A percentile compares a stretch with the other conserved stretches of the same genome.
Evolutionary conservation across 2,113 vertebrate species (phyloP).

Genomic region (Lophius piscatorius): DNA sequence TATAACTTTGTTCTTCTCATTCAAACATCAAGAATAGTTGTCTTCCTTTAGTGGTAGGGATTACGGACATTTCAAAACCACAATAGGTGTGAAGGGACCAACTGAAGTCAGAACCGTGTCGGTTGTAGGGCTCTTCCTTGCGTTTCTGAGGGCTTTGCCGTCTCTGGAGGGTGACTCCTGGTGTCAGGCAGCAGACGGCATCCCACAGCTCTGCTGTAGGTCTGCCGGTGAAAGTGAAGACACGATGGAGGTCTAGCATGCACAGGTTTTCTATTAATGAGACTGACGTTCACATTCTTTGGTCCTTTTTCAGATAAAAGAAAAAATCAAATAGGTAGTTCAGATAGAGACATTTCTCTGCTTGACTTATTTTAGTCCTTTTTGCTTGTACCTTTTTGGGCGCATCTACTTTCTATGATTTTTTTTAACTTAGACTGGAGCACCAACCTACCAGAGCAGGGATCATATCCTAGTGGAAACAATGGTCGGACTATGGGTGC

Average conservation of each 20-base stretch:
- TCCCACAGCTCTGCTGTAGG: constrained; percentile 12
- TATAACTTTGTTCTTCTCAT: no score
- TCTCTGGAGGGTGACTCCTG: not conserved
- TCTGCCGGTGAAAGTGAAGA: not conserved
- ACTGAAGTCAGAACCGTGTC: not conserved
- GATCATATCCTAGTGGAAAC: constrained; percentile 1
- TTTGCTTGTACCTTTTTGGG: constrained; percentile 7
- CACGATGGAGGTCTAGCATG: not conserved
- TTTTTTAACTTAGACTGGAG: constrained; percentile 2
- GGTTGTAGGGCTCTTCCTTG: not conserved
- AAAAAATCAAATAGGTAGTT: constrained; percentile 42
- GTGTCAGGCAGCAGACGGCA: not conserved
- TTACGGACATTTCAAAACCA: no score
- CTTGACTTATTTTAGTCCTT: constrained; percentile 6
- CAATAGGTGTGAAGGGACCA: no score
- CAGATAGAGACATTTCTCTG: not conserved
- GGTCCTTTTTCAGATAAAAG: constrained; percentile 51
- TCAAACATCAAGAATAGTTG: no score
- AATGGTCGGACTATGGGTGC: constrained; percentile 3
- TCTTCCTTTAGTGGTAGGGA: no score
- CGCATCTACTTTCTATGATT: not conserved
- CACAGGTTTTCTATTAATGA: not conserved
- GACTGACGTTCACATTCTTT: constrained; percentile 53
- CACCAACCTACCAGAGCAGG: not conserved
- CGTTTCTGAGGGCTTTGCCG: not conserved